Evolutionary conservation across 2,113 vertebrate species (phyloP).

Genomic region (Microtus richardsoni): DNA sequence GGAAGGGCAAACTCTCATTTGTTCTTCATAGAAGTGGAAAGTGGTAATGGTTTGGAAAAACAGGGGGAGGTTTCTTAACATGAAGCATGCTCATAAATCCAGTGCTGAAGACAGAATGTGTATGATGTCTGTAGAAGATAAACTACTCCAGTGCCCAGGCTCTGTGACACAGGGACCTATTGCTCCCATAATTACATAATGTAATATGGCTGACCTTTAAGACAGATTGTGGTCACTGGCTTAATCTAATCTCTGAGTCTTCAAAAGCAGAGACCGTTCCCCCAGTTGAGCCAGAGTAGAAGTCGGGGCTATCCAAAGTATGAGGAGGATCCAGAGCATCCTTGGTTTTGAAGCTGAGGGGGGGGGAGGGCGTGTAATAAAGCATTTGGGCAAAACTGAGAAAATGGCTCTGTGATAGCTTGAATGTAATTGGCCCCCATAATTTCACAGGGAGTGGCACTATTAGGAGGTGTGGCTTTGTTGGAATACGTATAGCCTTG

Average conservation of each 20-base stretch:
- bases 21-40: background rate
- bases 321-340: background rate
- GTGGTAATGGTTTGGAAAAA: background rate
- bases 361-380: background rate
- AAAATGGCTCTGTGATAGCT: background rate
- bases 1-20: background rate
- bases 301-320: background rate
- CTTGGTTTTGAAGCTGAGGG: background rate
- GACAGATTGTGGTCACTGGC: background rate
- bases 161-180: background rate
- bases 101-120: background rate
- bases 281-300: background rate
- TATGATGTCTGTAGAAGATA: background rate
- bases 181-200: background rate
- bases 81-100: background rate
- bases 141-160: background rate
- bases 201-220: background rate
- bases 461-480: background rate
- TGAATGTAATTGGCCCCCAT: background rate
- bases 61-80: background rate
- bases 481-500: background rate
- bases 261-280: background rate
- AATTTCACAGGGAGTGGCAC: background rate
- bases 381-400: background rate
- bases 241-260: background rate